Evolutionary conservation across 2,888 invertebrate genomes (phyloP), one percentile per base, ranked within the genome.

Genomic region (Melinaea menophilus): DNA sequence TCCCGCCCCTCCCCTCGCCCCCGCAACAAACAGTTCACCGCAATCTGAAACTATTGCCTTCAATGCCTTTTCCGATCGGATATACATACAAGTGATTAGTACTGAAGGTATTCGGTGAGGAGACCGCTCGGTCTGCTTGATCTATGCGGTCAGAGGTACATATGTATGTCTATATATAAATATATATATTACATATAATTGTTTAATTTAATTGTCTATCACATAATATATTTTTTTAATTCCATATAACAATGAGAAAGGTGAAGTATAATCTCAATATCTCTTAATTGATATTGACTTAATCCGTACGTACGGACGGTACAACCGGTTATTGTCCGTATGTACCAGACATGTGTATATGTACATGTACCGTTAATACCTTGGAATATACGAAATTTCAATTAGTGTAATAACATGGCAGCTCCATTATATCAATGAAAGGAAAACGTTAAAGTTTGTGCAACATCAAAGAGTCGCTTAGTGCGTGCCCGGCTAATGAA

Each of bases 1-100:
- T 47, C 66, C 64, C 55, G 41, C 80, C 79, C 75, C 69, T 72
- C 74, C 63, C 72, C 59, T 66, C 61, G 64, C 67, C 63, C 46
- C 70, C 68, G 81, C 80, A 79, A 80, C 88, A 88, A 88, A 88
- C 88, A 87, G 86, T 85, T 87, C 83, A 88, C 89, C 88, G 80
- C 89, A 88, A 87, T 79, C 85, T 86, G 81, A 79, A 88, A 89
- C 89, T 88, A 89, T 87, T 87, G 87, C 85, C 86, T 85, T 81
- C 87, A 87, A 88, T 89, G 82, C 87, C 87, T 86, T 85, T 85
- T 82, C 86, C 86, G 84, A 86, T 86, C 82, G 81, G 81, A 79
- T 80, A 77, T 82, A 81, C 81, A 77, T 79, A 77, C 85, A 82
- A 89, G 87, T 89, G 88, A 88, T 88, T 89, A 87, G 82, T 85